Evolutionary conservation across 2,888 invertebrate genomes (phyloP).

Genomic region (Ramazzottius varieornatus): DNA sequence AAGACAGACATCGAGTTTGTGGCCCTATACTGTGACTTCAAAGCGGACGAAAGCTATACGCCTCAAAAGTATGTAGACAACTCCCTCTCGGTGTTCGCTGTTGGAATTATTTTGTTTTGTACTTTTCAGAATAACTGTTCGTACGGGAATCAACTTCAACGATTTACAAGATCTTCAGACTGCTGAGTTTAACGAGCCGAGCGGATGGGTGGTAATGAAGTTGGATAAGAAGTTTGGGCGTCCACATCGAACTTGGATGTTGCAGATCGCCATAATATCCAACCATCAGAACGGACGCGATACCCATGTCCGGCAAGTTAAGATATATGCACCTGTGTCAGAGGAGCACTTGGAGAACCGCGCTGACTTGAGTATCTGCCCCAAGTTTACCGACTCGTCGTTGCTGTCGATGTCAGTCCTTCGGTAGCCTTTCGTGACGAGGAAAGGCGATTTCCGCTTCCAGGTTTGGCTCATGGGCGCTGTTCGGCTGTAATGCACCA

Average conservation of each 20-base stretch:
- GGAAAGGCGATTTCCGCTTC: no score
- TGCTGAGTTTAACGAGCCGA: constrained; percentile 69
- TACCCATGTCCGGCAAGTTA: constrained; percentile 87
- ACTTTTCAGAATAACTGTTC: constrained; percentile 44
- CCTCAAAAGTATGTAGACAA: constrained; percentile 47
- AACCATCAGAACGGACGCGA: constrained; percentile 98
- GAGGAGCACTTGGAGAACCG: constrained; percentile 9
- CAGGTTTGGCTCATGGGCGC: no score
- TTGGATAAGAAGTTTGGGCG: constrained; percentile 41
- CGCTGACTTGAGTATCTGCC: background rate
- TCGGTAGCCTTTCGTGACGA: no score
- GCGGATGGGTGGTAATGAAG: constrained; percentile 82
- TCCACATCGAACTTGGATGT: constrained; percentile 77
- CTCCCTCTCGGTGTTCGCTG: background rate
- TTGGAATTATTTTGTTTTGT: constrained; percentile 12
- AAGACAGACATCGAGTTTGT: constrained; percentile 85
- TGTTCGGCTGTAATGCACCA: no score
- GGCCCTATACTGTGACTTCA: constrained; percentile 88
- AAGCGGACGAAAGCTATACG: constrained; percentile 93
- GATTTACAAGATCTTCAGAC: constrained; percentile 85
- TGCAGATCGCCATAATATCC: constrained; percentile 75
- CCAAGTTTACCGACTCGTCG: background rate
- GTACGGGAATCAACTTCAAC: constrained; percentile 83
- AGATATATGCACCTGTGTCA: constrained; percentile 57
- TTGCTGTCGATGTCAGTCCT: no score